Evolutionary conservation across 2,888 invertebrate genomes (phyloP).

Genomic region (Polymixis lichenea): DNA sequence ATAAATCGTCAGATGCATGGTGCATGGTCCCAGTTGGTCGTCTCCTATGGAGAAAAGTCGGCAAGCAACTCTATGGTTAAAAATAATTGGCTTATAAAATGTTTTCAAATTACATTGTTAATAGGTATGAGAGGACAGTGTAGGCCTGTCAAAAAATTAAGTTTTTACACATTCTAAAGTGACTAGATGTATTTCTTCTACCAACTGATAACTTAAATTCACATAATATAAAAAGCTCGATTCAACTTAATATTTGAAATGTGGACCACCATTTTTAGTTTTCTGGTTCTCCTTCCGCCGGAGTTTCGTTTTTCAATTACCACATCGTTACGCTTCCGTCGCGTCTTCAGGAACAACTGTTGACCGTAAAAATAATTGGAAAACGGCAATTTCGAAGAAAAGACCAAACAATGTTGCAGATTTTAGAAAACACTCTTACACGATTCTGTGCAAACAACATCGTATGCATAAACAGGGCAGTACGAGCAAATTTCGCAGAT

Average conservation of each 20-base stretch:
- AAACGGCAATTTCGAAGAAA: conserved; percentile 41
- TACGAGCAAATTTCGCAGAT: conserved; percentile 66
- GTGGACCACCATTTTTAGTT: conserved; percentile 31
- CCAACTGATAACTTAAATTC: not conserved
- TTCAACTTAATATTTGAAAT: conserved; percentile 7
- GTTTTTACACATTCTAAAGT: not conserved
- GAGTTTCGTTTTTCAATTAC: conserved; percentile 56
- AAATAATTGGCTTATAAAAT: not conserved
- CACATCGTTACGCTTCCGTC: conserved; percentile 44
- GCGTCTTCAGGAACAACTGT: conserved; percentile 45
- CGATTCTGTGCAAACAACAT: conserved; percentile 36
- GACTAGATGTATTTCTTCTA: not conserved
- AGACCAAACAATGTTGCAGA: conserved; percentile 38
- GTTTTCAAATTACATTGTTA: not conserved
- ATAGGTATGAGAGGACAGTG: too few species aligned
- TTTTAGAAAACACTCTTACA: conserved; percentile 39
- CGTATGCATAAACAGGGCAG: conserved; percentile 55
- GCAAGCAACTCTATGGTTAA: not conserved
- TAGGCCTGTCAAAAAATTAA: not conserved
- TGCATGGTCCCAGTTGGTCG: not conserved
- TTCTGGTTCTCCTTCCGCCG: conserved; percentile 12
- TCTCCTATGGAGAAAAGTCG: not conserved
- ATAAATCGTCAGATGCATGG: not conserved
- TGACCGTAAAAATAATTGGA: conserved; percentile 60
- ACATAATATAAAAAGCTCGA: not conserved